These are phyloP conservation scores for Butastur rufipennis DNA, from an alignment of 2,113 vertebrate species.

Conservation along the genomic window DNA sequence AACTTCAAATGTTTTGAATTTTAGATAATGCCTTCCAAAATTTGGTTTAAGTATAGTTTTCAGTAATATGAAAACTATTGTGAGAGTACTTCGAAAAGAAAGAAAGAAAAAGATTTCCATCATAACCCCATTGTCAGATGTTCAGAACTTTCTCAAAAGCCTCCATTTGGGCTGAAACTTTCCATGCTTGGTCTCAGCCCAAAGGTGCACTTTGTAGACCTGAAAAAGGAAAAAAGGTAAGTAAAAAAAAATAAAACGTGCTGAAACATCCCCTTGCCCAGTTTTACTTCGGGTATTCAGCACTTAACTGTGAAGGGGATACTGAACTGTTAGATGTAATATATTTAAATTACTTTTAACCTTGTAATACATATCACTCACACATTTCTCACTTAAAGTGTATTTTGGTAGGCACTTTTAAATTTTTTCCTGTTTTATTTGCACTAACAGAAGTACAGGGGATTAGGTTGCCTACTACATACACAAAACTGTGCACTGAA, in stretches of 20 bases:
- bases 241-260: slow-evolving; percentile 63
- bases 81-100: slow-evolving; percentile 56
- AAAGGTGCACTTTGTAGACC: slow-evolving; percentile 68
- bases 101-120: slow-evolving; percentile 63
- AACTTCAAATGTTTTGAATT: neutral
- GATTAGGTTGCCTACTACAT: neutral
- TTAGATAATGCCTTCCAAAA: slow-evolving; percentile 62
- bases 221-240: slow-evolving; percentile 71
- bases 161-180: slow-evolving; percentile 71
- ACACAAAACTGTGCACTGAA: neutral
- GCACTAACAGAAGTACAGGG: neutral
- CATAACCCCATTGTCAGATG: slow-evolving; percentile 69
- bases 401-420: neutral
- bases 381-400: neutral
- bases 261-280: slow-evolving; percentile 63
- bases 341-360: slow-evolving; percentile 17
- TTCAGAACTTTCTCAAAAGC: slow-evolving; percentile 70
- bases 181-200: slow-evolving; percentile 69
- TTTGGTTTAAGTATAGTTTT: slow-evolving; percentile 57
- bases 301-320: slow-evolving; percentile 35
- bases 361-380: neutral
- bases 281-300: slow-evolving; percentile 55
- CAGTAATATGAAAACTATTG: slow-evolving; percentile 52
- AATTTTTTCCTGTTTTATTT: neutral
- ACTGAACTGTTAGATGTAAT: slow-evolving; percentile 37